phyloP scores from a whole-genome alignment of 2,888 invertebrate species.

The Mesorhabditis spiculigera region DNA sequence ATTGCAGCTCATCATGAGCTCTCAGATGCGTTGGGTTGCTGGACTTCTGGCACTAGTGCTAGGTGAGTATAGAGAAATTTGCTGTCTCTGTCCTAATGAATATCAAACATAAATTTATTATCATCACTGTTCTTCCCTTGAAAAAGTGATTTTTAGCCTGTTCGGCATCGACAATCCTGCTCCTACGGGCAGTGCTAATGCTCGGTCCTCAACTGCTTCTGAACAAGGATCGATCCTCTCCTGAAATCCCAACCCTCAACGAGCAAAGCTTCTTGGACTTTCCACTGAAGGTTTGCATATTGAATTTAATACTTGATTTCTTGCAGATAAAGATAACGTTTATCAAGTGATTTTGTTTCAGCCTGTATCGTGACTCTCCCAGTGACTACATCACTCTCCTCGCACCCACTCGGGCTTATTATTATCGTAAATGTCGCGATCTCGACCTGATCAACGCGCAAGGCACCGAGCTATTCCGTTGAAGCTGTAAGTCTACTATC shows the following conservation, averaged over 20 bases:
- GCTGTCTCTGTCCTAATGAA: no score
- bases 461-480: slow-evolving; percentile 19
- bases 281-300: slow-evolving; percentile 14
- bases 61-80: no score
- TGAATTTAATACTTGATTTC: background rate
- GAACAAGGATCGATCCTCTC: slow-evolving; percentile 17
- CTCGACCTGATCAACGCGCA: slow-evolving; percentile 17
- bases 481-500: slow-evolving; percentile 13
- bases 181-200: slow-evolving; percentile 25
- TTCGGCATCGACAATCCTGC: slow-evolving; percentile 20
- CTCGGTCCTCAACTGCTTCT: slow-evolving; percentile 25
- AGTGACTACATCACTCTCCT: slow-evolving; percentile 27
- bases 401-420: slow-evolving; percentile 31
- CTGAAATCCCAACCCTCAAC: slow-evolving; percentile 25
- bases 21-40: no score
- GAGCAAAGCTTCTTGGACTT: slow-evolving; percentile 31
- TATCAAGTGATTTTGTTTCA: background rate
- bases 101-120: no score
- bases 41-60: no score
- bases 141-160: no score
- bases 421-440: slow-evolving; percentile 25
- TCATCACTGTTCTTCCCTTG: no score
- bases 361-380: slow-evolving; percentile 20
- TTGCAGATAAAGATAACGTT: no score
- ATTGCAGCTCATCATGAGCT: no score